These are phyloP conservation scores for Amiota communis DNA, from an alignment of 2,888 invertebrate genomes.

Conservation along the genomic window DNA sequence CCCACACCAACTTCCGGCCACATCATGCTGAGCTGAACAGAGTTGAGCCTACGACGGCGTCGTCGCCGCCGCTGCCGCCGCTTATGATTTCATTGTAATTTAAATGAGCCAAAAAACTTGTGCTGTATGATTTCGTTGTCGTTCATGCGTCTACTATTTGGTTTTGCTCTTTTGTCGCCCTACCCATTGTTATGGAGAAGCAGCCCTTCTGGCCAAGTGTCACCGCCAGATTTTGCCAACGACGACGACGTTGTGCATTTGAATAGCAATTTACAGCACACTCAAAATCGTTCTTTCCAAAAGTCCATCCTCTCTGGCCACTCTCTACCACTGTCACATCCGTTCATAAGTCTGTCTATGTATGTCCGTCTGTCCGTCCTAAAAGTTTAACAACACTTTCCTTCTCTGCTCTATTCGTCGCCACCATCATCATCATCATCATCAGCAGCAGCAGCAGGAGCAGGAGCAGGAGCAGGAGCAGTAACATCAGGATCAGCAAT, in stretches of 20 bases:
- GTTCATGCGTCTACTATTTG: neutral
- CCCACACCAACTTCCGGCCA: slow-evolving; percentile 37
- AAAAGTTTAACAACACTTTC: neutral
- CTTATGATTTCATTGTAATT: slow-evolving; percentile 55
- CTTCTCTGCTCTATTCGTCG: neutral
- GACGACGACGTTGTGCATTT: slow-evolving; percentile 40
- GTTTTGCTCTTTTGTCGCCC: neutral
- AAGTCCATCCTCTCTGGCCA: neutral
- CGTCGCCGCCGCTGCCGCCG: neutral
- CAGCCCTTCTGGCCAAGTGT: slow-evolving; percentile 60
- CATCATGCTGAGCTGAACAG: neutral
- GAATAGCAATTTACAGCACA: slow-evolving; percentile 9
- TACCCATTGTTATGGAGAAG: neutral
- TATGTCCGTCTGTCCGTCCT: neutral
- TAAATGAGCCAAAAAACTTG: slow-evolving; percentile 54
- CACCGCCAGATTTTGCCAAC: slow-evolving; percentile 60
- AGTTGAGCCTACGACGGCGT: neutral
- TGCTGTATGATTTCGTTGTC: neutral
- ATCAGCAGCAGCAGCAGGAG: neutral
- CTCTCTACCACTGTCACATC: neutral
- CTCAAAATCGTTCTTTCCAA: neutral
- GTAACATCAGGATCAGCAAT: slow-evolving; percentile 5
- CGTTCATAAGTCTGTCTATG: neutral
- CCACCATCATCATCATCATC: neutral
- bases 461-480: neutral